A percentile compares a stretch with the other conserved stretches of the same genome.
Conservation (phyloP, 2,113 vertebrate genomes). For the Amazona vittata region DNA sequence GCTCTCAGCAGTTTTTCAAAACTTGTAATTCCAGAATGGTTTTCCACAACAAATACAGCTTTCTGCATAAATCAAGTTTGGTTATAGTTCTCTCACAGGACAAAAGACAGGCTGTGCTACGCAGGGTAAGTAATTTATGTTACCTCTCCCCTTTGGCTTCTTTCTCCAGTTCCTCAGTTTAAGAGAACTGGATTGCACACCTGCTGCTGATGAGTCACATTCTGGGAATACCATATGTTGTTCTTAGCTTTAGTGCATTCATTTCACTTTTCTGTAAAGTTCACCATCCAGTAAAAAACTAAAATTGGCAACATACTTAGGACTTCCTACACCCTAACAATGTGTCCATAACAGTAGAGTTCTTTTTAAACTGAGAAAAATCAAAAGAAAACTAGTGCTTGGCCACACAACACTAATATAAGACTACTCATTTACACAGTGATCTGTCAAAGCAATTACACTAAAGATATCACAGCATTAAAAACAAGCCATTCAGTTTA, state of each 20-base stretch:
- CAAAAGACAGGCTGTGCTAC: background rate
- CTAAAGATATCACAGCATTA: background rate
- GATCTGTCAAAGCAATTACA: background rate
- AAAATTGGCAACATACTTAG: background rate
- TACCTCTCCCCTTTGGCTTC: background rate
- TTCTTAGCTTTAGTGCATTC: background rate
- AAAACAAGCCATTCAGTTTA: background rate
- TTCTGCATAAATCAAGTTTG: background rate
- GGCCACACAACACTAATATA: background rate
- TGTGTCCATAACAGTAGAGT: background rate
- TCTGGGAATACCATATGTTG: slow-evolving; percentile 30
- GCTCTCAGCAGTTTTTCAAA: background rate
- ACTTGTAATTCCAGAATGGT: background rate
- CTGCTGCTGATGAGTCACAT: slow-evolving; percentile 16
- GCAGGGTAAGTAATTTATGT: background rate
- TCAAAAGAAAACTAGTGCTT: background rate
- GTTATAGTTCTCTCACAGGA: background rate
- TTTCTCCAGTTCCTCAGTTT: background rate
- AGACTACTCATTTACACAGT: background rate
- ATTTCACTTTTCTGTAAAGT: background rate
- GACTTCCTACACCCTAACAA: background rate
- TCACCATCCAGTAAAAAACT: background rate
- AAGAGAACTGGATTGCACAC: background rate
- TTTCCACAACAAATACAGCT: background rate
- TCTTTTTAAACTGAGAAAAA: background rate